phyloP scores from a whole-genome alignment of 2,888 invertebrate species.

The Crematogaster levior region DNA sequence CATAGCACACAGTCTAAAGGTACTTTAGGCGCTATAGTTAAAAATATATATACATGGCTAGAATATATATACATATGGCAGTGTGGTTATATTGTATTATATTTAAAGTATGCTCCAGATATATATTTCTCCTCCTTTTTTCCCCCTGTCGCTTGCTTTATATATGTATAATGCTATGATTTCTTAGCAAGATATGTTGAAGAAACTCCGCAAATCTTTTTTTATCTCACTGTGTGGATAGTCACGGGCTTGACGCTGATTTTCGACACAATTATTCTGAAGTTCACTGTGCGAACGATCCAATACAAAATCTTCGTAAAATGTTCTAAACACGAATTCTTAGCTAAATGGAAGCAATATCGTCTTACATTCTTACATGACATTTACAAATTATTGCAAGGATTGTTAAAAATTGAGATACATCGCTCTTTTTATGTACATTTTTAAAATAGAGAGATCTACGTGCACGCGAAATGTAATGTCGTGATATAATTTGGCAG shows the following conservation, averaged over 20 bases:
- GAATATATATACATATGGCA: constrained; percentile 22
- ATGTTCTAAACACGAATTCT: constrained; percentile 15
- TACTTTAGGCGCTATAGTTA: constrained; percentile 33
- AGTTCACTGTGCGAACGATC: not conserved
- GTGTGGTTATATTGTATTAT: constrained; percentile 29
- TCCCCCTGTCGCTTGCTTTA: not conserved
- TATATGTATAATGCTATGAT: constrained; percentile 24
- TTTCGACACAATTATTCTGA: constrained; percentile 1
- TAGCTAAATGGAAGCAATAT: constrained; percentile 31
- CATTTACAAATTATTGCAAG: constrained; percentile 12
- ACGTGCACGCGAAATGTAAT: constrained; percentile 17
- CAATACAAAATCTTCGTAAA: constrained; percentile 12
- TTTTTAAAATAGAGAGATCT: not conserved
- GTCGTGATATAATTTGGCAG: constrained; percentile 20
- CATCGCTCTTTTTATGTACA: constrained; percentile 13
- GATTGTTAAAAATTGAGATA: constrained; percentile 17
- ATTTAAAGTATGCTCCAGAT: constrained; percentile 38
- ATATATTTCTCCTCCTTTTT: not conserved
- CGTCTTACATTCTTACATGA: not conserved
- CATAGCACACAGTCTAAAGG: not conserved
- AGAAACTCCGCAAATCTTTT: not conserved
- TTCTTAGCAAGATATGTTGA: constrained; percentile 32
- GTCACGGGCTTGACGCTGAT: not conserved
- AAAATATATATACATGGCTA: constrained; percentile 21
- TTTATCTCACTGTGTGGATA: constrained; percentile 18